Evolutionary conservation across 2,113 vertebrate genomes (phyloP), one percentile per base, ranked within the genome.

Genomic region (Melanocharis versteri): DNA sequence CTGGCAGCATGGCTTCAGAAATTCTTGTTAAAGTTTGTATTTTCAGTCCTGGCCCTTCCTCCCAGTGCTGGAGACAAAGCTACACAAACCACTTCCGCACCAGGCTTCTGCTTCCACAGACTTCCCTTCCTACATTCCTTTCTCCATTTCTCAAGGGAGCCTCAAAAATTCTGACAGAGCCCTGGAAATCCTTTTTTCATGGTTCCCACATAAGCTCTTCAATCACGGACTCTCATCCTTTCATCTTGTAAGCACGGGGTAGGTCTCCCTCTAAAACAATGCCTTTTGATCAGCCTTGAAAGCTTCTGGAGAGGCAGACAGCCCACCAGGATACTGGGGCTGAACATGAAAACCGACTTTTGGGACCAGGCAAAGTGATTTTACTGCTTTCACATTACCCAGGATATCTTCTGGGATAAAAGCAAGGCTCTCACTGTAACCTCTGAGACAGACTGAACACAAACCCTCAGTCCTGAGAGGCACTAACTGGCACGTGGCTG

Each of bases 231-330:
- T 87, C 83, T 70, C 50, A 83, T 72, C 39, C 61, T 94, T 96
- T 96, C 83, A 93, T 82, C 83, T 83, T 61, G 24, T n/a, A 76
- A 73, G 75, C 64, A 72, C 0, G 12, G 37, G 53, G 45, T 33
- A 93, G 83, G 45, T 53, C 42, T 95, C 65, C 64, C 75, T 87
- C 77, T 89, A 80, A 93, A 91, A 76, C 85, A 79, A 58, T 37
- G 21, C 30, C 44, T 93, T 90, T 96, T 96, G 71, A 96, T 96
- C 83, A 94, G 61, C 27, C 69, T 72, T 65, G 61, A 89, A 94
- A 77, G 65, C 42, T 45, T 83, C 70, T 92, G 58, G 57, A 83
- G 66, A 68, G 75, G 40, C 53, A 86, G 53, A 31, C 15, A 70
- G 68, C 58, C 68, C 66, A 62, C 28, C 66, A 86, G 58, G 48